These are phyloP conservation scores for Drosophila nigritarsus DNA, from an alignment of 2,888 invertebrate species.

Conservation along the genomic window DNA sequence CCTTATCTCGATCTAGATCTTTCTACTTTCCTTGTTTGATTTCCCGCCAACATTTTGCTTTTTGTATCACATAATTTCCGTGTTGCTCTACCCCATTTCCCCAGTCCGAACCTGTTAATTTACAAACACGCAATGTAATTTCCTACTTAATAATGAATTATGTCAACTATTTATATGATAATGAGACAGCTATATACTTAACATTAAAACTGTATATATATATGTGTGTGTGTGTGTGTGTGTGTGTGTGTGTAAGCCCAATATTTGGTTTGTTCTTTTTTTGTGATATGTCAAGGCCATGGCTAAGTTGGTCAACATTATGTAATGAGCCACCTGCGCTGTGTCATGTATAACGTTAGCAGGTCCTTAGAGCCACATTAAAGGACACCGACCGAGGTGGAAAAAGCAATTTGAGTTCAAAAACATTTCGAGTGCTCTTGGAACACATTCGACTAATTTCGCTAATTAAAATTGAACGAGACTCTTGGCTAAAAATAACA, in stretches of 20 bases:
- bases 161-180: constrained; percentile 64
- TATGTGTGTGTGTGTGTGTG: not conserved
- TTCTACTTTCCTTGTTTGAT: constrained; percentile 1
- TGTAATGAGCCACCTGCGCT: constrained; percentile 17
- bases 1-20: constrained; percentile 4
- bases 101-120: constrained; percentile 54
- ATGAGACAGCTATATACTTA: constrained; percentile 40
- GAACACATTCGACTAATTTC: constrained; percentile 61
- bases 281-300: constrained; percentile 52
- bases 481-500: constrained; percentile 65
- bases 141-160: constrained; percentile 55
- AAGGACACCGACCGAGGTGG: constrained; percentile 45
- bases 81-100: constrained; percentile 21
- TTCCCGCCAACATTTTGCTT: constrained; percentile 4
- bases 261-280: not conserved
- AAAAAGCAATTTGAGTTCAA: constrained; percentile 15
- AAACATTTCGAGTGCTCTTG: constrained; percentile 22
- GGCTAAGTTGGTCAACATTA: constrained; percentile 11
- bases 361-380: constrained; percentile 45
- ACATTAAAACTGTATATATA: no score
- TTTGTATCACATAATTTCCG: constrained; percentile 36
- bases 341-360: constrained; percentile 23
- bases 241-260: constrained; percentile 18
- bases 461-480: constrained; percentile 81
- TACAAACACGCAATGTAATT: constrained; percentile 70